Evolutionary conservation across 2,888 invertebrate genomes (phyloP).

Genomic region (Opisthograptis luteolata): DNA sequence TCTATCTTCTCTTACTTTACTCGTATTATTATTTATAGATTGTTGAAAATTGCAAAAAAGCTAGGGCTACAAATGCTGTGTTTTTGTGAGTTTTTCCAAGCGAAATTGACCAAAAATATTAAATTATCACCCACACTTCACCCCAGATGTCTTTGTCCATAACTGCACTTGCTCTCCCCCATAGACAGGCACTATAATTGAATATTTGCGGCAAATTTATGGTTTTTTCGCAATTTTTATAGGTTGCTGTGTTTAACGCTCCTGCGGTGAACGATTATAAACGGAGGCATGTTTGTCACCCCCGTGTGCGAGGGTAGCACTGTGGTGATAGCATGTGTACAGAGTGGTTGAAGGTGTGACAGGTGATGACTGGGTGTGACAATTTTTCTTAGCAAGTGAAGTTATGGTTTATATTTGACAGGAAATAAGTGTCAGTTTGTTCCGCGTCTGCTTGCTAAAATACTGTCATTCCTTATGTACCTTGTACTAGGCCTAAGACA

Average conservation of each 20-base stretch:
- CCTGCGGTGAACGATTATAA: constrained; percentile 73
- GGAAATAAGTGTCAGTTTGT: too few species aligned
- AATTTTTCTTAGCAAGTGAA: background rate
- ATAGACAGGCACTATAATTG: constrained; percentile 55
- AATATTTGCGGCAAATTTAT: constrained; percentile 74
- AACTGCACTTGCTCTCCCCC: constrained; percentile 27
- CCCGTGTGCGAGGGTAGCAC: constrained; percentile 46
- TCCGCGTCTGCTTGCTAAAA: too few species aligned
- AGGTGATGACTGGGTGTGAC: constrained; percentile 11
- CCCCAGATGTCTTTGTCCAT: constrained; percentile 20
- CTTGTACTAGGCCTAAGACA: too few species aligned
- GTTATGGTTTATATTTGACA: background rate
- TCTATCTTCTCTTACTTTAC: too few species aligned
- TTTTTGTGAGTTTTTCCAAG: too few species aligned
- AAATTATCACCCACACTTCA: constrained; percentile 32
- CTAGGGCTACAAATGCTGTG: too few species aligned
- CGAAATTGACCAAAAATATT: constrained; percentile 9
- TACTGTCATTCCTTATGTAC: too few species aligned
- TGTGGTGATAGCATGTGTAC: constrained; percentile 23
- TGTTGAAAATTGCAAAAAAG: too few species aligned
- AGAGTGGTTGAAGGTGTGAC: constrained; percentile 30
- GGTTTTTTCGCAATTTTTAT: constrained; percentile 76
- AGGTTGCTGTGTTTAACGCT: constrained; percentile 76
- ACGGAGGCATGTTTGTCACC: constrained; percentile 68
- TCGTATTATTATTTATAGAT: too few species aligned